phyloP scores from a whole-genome alignment of 1,140 invertebrate genomes.

The Lanistes nyassanus region DNA sequence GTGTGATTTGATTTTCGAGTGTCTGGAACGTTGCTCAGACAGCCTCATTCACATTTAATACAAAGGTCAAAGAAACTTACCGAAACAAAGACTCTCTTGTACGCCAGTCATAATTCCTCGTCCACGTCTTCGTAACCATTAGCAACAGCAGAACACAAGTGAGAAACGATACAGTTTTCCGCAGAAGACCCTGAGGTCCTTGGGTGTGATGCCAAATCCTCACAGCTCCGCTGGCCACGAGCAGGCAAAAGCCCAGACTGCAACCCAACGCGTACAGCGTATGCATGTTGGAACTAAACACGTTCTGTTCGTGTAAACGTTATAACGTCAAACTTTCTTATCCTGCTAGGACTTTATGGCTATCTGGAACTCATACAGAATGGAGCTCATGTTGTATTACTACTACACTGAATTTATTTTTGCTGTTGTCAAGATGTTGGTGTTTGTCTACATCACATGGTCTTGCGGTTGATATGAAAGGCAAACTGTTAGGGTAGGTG shows the following conservation, averaged over 20 bases:
- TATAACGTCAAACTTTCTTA: too few relatives aligned
- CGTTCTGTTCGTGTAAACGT: too few relatives aligned
- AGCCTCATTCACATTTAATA: background rate
- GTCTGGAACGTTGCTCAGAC: background rate
- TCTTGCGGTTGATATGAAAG: too few relatives aligned
- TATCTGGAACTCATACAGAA: too few relatives aligned
- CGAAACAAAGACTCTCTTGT: slow-evolving; percentile 76
- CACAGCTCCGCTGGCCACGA: slow-evolving; percentile 73
- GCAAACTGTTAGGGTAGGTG: too few relatives aligned
- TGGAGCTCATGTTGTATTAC: too few relatives aligned
- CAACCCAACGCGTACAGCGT: slow-evolving; percentile 25
- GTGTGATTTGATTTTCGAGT: background rate
- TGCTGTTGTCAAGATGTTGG: too few relatives aligned
- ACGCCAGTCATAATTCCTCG: slow-evolving; percentile 82
- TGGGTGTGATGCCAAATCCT: slow-evolving; percentile 68
- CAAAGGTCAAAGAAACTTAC: slow-evolving; percentile 42
- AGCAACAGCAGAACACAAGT: slow-evolving; percentile 67
- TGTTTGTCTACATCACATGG: too few relatives aligned
- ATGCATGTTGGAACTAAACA: too few relatives aligned
- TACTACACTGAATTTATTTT: too few relatives aligned
- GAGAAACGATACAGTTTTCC: slow-evolving; percentile 68
- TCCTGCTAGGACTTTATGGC: too few relatives aligned
- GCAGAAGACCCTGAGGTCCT: slow-evolving; percentile 29
- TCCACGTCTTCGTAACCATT: slow-evolving; percentile 75
- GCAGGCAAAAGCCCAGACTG: slow-evolving; percentile 94